Evolutionary conservation across 1,140 invertebrate species (phyloP).

Genomic region (Drosophila sturtevanti): DNA sequence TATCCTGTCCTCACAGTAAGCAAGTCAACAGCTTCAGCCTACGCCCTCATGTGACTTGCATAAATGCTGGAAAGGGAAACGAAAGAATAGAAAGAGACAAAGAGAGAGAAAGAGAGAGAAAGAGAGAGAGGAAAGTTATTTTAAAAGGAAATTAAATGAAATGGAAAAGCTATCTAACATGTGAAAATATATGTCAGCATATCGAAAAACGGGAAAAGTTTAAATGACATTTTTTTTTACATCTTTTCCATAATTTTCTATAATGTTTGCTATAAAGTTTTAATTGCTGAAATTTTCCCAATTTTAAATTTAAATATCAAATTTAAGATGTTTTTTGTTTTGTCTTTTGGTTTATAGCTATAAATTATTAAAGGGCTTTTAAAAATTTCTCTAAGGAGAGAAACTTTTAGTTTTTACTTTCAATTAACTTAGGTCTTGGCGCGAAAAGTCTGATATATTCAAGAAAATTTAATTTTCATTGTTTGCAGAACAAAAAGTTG

Average conservation of each 20-base stretch:
- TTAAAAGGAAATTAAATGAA: conserved; percentile 53
- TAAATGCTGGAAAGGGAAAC: not conserved
- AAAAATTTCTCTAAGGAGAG: not conserved
- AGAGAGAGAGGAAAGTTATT: conserved; percentile 23
- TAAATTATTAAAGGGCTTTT: not conserved
- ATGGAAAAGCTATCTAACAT: conserved; percentile 26
- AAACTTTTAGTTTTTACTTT: conserved; percentile 6
- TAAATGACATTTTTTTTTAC: conserved; percentile 54
- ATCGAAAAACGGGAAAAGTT: conserved; percentile 33
- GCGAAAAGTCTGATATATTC: not conserved
- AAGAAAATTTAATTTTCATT: not conserved
- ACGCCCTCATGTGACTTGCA: not conserved
- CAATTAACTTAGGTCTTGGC: not conserved
- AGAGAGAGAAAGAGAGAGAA: not conserved
- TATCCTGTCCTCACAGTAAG: conserved; percentile 44
- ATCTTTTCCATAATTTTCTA: conserved; percentile 27
- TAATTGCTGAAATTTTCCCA: conserved; percentile 37
- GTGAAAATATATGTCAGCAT: conserved; percentile 10
- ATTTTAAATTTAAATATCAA: conserved; percentile 10
- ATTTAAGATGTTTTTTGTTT: conserved; percentile 30
- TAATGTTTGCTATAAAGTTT: conserved; percentile 29
- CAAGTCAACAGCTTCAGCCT: conserved; percentile 7
- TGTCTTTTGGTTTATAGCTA: not conserved
- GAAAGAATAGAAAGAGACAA: not conserved
- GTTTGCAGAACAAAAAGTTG: not conserved